Evolutionary conservation across 2,797 vertebrate genomes (phyloP), one percentile per base, ranked within the genome.

Genomic region (Malacoraja senta): DNA sequence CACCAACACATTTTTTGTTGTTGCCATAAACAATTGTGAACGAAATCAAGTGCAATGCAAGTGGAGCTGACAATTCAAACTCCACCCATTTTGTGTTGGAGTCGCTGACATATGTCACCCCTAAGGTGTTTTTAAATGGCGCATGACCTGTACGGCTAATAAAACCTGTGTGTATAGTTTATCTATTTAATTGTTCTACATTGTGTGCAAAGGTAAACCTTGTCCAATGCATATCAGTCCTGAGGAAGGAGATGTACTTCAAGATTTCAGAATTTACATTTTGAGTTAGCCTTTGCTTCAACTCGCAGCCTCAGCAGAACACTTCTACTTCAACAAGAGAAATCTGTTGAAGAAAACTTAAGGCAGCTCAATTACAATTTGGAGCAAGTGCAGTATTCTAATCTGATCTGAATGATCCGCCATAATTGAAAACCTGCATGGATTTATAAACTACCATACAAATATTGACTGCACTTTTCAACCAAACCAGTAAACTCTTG

Each of bases 391-490:
- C 38, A 92, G 21, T 53, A 53, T 76, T 53, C 68, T 92, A 92
- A 74, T 76, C n/a, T 92, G 71, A 92, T 76, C 71, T 24, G 26
- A 92, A 92, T 76, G 53, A 26, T 58, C 90, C 90, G 29, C 38
- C 26, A 44, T 74, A 76, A 92, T 92, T 92, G 71, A 92, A 92
- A 92, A 44, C 53, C 90, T 76, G 44, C 44, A 74, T 74, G 72
- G 90, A 74, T 76, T 92, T 92, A 74, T 92, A 92, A 92, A 92
- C 90, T 76, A 76, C 90, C 21, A 76, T 68, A 53, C 71, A 92
- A 92, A 92, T 58, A 92, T 92, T 92, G 90, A 91, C 68, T 74
- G 90, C 90, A 24, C 24, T 92, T 92, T 92, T 92, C 90, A 74
- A 13, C 71, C 53, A n/a, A 13, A 92, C 35, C 71, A 92, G 44